Base-by-base conservation (phyloP, 2,888 invertebrate species). In the Agriopis marginaria region DNA sequence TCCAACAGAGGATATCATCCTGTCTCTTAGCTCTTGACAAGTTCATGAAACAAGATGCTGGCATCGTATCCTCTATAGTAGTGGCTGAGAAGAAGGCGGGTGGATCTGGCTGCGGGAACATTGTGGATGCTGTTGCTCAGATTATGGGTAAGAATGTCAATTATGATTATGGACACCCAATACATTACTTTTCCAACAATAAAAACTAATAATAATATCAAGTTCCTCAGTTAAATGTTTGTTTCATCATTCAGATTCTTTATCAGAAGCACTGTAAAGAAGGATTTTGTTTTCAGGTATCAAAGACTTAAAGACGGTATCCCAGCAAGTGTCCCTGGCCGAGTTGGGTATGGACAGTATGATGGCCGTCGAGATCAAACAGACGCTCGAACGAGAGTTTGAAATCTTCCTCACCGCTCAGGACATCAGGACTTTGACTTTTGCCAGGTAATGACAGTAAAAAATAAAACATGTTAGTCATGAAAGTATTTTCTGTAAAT, bases 281-380 rank as follows among this genome's bases (percentile, higher is more conserved):
- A 14, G 5, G 8, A 1, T n/a, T 10, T 60, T 23, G 17, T n/a
- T 1, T 54, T 53, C 32, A 95, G 95, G 95, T 76, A 94, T 97
- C 73, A 95, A 95, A 78, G 96, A 97, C 81, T 86, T 96, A 82
- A 97, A 96, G 88, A 95, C 95, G 0, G 95, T 96, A 0, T 97
- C 97, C 55, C 95, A 95, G 71, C 96, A 96, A 81, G 95, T 96
- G 0, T 96, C 97, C 0, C 92, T 99, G 2, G 97, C 98, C 1
- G 99, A 99, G 86, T 93, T 99, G 74, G 99, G 99, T 47, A 97
- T 99, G 96, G 99, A 99, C 91, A 99, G 99, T 1, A 96, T 99
- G 95, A 99, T 98, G 98, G 98, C 98, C 0, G 98, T 99, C 0
- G 99, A 99, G 90, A 98, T 99, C 77, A 99, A 99, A 79, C 98